Evolutionary conservation across 2,888 invertebrate genomes (phyloP), one percentile per base, ranked within the genome.

Genomic region (Drosophila parthenogenetica): DNA sequence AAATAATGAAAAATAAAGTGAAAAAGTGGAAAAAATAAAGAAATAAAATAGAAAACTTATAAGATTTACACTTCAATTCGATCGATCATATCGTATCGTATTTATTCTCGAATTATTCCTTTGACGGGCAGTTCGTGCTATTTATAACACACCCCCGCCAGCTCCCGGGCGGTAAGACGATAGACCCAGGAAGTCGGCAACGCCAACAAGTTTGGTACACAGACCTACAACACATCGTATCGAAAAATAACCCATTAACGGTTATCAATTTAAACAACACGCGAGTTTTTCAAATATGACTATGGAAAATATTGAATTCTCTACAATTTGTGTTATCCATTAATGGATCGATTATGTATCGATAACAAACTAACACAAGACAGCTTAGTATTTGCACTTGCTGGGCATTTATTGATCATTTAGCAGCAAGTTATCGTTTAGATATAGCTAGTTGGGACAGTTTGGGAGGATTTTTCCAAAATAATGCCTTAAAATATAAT

Each of bases 51-150:
- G 53, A 19, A 46, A 54, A 70, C 54, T 66, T 46, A 61, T 48
- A 43, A 60, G 60, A 79, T 71, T 76, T 69, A 60, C 68, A 62
- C 65, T 40, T 60, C 74, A 61, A 74, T 80, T 49, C 81, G 58
- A 81, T 82, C 81, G 88, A 82, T 87, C 88, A 87, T 73, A 37
- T 58, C 22, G 22, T 48, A 59, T 61, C 42, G 67, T 66, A 67
- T 78, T 74, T 80, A 61, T 71, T 68, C 67, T 55, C 50, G 79
- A 70, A 68, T 78, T 81, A 81, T 66, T 49, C 48, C 57, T 60
- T 46, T 40, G 69, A 63, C 78, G 65, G 60, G 55, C 77, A 43
- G 59, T 68, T 72, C 61, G 64, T 63, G 54, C 79, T 81, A 81
- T 79, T 79, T 81, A 70, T 81, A 78, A 61, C 54, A 40, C 75